phyloP scores from a whole-genome alignment of 2,113 vertebrate species.

The Nycticebus coucang region DNA sequence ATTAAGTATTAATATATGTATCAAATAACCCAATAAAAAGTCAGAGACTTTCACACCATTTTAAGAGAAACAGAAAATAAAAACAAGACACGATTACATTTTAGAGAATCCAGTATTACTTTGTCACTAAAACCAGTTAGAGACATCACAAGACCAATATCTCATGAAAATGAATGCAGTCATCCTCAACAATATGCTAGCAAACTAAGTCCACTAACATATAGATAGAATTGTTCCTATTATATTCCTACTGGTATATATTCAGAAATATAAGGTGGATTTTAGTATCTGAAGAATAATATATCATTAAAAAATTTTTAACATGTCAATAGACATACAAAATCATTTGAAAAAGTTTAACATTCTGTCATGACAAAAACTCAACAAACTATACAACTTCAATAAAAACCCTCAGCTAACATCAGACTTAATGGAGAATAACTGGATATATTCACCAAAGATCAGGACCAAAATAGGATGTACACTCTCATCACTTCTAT shows the following conservation, averaged over 20 bases:
- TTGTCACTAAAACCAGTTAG: neutral
- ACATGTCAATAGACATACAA: neutral
- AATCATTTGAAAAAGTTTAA: neutral
- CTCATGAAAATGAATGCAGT: neutral
- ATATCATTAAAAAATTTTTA: neutral
- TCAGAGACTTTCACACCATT: neutral
- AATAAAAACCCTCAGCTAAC: neutral
- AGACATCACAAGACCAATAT: neutral
- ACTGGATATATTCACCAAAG: neutral
- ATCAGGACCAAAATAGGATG: neutral
- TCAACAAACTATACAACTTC: neutral
- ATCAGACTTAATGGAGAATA: neutral
- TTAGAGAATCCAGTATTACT: neutral
- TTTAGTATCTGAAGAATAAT: neutral
- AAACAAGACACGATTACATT: neutral
- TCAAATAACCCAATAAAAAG: neutral
- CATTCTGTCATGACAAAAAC: neutral
- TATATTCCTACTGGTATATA: neutral
- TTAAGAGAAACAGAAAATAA: neutral
- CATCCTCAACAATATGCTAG: neutral
- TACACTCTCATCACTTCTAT: neutral
- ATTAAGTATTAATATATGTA: neutral
- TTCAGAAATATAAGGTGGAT: neutral
- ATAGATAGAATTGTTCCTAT: neutral
- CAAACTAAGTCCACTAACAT: neutral